Evolutionary conservation across 2,888 invertebrate genomes (phyloP), one percentile per base, ranked within the genome.

Genomic region (Escarpia spicata): DNA sequence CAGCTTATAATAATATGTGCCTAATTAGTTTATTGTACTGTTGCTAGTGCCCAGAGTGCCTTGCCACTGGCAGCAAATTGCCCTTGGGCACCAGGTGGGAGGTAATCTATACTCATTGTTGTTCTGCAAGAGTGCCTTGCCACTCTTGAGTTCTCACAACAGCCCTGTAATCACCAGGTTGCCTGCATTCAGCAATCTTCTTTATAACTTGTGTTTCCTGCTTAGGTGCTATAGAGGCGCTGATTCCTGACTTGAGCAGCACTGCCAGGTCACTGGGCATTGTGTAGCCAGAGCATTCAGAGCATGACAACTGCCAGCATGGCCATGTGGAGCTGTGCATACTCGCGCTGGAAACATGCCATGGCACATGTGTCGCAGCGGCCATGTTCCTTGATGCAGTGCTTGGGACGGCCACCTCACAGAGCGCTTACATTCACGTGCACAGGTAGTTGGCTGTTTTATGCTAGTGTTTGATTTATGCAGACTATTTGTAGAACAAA

Each of bases 381-480:
- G 75, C 75, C 75, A 75, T 75, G 75, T 75, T 75, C 75, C 26
- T 75, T 26, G n/a, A 26, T 75, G 75, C 19, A 15, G 75, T 26
- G 26, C 19, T 19, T n/a, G 75, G 6, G 26, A 75, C 75, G n/a
- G 75, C 75, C 75, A 75, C 75, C 75, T n/a, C n/a, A 75, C 75
- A n/a, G 75, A 75, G n/a, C 75, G 75, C 75, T 75, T 26, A 75
- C 75, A 26, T 75, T 75, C 75, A 75, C 26, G 75, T 75, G 75
- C 75, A 37, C 37, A 75, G n/a, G 75, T 75, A 75, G 75, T 75
- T 26, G n/a, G 75, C 75, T 75, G n/a, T 75, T 75, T 75, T n/a
- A 75, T 75, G 75, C 75, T 75, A 75, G 75, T 75, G 75, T 75
- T 75, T 75, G 75, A 75, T 75, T 75, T 75, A 75, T 75, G 75